Percentiles rank a stretch among this genome's conserved stretches.
phyloP scores from a whole-genome alignment of 2,113 vertebrate genomes.

The Donacobius atricapilla region DNA sequence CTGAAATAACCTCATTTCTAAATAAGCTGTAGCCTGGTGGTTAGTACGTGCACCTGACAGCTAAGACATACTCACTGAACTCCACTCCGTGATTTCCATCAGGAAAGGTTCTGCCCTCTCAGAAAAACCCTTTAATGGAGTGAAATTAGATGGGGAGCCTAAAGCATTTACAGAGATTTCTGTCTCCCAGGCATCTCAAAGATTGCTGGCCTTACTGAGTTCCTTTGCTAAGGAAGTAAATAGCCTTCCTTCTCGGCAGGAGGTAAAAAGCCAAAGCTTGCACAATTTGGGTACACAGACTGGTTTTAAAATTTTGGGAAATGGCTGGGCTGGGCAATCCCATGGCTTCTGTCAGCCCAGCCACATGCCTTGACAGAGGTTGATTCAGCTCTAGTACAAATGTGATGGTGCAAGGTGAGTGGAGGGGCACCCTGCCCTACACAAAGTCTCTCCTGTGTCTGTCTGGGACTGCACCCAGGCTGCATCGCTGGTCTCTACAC shows the following conservation, averaged over 20 bases:
- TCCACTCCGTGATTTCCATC: background rate
- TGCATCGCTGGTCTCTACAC: background rate
- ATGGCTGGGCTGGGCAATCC: background rate
- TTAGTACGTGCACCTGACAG: background rate
- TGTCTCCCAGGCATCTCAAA: background rate
- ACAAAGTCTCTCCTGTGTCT: background rate
- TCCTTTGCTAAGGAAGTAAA: background rate
- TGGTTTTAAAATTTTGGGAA: background rate
- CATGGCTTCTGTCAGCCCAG: background rate
- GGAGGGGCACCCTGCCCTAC: background rate
- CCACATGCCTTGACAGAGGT: accelerated
- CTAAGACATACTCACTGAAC: background rate
- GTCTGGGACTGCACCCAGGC: too few species aligned
- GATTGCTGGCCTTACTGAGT: background rate
- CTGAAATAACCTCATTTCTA: background rate
- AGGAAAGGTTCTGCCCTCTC: background rate
- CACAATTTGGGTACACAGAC: background rate
- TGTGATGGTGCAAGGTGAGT: background rate
- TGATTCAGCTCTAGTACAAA: background rate
- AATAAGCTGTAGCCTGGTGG: background rate
- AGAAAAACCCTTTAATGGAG: background rate
- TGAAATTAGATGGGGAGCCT: background rate
- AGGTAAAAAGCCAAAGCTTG: background rate
- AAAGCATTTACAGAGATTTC: background rate
- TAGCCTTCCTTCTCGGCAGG: background rate